phyloP scores from a whole-genome alignment of 2,113 vertebrate genomes.

The Prolemur simus region DNA sequence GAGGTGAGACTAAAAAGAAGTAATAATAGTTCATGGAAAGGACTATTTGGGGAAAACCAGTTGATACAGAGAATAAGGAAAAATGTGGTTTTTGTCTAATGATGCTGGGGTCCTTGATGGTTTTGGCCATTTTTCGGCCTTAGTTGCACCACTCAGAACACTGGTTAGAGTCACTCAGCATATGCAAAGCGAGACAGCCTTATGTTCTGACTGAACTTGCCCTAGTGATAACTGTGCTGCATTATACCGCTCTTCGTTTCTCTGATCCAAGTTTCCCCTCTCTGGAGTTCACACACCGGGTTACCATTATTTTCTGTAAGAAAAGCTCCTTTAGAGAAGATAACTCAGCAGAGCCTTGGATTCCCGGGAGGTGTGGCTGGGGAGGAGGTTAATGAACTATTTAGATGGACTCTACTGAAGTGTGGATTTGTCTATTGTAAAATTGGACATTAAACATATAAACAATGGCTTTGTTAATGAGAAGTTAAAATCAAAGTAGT shows the following conservation, averaged over 20 bases:
- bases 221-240: slow-evolving; percentile 58
- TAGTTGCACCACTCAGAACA: background rate
- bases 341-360: background rate
- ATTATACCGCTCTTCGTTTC: slow-evolving; percentile 64
- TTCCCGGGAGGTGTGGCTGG: background rate
- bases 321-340: slow-evolving; percentile 64
- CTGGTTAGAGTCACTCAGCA: background rate
- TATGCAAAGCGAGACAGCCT: background rate
- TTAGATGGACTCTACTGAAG: slow-evolving; percentile 58
- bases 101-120: background rate
- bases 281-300: slow-evolving; percentile 54
- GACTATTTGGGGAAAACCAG: background rate
- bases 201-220: background rate
- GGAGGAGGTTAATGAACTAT: slow-evolving; percentile 28
- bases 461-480: slow-evolving; percentile 53
- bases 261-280: slow-evolving; percentile 71
- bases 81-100: background rate
- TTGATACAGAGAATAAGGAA: background rate
- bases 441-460: slow-evolving; percentile 51
- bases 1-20: background rate
- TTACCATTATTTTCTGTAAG: slow-evolving; percentile 62
- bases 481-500: background rate
- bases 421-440: slow-evolving; percentile 46
- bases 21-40: background rate
- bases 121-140: background rate